Evolutionary conservation across 2,797 vertebrate species (phyloP), one percentile per base, ranked within the genome.

Genomic region (Oreochromis mossambicus): DNA sequence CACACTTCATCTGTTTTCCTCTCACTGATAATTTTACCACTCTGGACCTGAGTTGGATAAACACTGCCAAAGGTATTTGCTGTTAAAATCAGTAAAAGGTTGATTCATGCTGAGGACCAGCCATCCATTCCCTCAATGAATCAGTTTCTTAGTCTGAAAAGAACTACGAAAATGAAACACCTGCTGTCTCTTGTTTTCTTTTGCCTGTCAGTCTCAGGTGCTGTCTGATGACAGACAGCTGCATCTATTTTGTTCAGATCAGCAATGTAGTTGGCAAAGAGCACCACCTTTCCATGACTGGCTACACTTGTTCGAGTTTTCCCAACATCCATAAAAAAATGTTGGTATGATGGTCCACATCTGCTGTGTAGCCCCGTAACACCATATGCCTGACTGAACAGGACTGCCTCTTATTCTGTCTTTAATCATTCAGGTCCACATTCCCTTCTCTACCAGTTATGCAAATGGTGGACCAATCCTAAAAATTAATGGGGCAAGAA

Each of bases 1-100:
- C 91, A 91, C 93, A 88, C 90, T 93, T 92, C 92, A 93, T 92
- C 93, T 92, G 94, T 91, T 94, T 93, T 87, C 87, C 87, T 88
- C 92, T 94, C 82, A 78, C 93, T 87, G 92, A 92, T 92, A 82
- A 94, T 92, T 93, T 90, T 56, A 91, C 83, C 90, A 84, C 92
- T 94, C 83, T 80, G 86, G 90, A 83, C 80, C 88, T 24, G 58
- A 88, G 88, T 90, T 87, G 88, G 84, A 88, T 91, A 95, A 95
- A 95, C 92, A 93, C 90, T 82, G 85, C 84, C 83, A 89, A 84
- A 91, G 87, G 86, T 91, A 89, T 89, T 86, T 89, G 87, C 85
- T 89, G 86, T 90, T 93, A 89, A 94, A 94, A 95, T 92, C 91
- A 93, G 91, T 73, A 80, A 88, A 93, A 91, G 86, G 79, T 82